Base-by-base conservation (phyloP, 1,140 invertebrate species). In the Rhopalosiphum maidis region DNA sequence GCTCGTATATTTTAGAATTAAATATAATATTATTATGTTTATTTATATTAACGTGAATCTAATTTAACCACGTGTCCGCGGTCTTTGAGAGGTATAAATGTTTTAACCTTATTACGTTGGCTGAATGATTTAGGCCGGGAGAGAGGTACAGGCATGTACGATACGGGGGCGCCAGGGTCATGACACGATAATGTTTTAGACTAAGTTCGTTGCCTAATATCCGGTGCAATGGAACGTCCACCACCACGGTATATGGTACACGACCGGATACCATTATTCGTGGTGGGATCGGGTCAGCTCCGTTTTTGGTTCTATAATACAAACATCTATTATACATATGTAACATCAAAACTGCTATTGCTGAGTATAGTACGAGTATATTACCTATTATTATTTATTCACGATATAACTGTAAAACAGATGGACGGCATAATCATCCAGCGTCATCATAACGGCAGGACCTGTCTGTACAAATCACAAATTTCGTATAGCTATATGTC, bases 241-340 rank as follows among this genome's bases (percentile, higher is more conserved):
- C 82, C 82, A 23, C 37, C 22, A 23, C 8, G 37, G 82, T 37
- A 41, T 41, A 41, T 23, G 82, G 37, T 37, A 85, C 83, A 41
- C 37, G 83, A 85, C 83, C 82, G 83, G 83, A 85, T 41, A 41
- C 83, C 41, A 85, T 85, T 85, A 37, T 85, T 41, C 83, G 83
- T 35, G 23, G 60, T 18, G 30, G 60, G 37, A 85, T 43, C 22
- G 41, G 83, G 83, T 85, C 83, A 25, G 83, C 37, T 77, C 30
- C 22, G 37, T 43, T 85, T 85, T 85, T 85, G 41, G 83, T 85
- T 41, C 23, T 30, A 85, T 43, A 41, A 85, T 41, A 41, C 22
- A 41, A 23, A 21, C 22, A 23, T 41, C 60, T 35, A 37, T 83
- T 83, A 41, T 37, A 83, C 37, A 83, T 83, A 41, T 83, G 82